Evolutionary conservation across 92 coral and sea anemone species (phyloP).

Genomic region (Plumapathes pennacea): DNA sequence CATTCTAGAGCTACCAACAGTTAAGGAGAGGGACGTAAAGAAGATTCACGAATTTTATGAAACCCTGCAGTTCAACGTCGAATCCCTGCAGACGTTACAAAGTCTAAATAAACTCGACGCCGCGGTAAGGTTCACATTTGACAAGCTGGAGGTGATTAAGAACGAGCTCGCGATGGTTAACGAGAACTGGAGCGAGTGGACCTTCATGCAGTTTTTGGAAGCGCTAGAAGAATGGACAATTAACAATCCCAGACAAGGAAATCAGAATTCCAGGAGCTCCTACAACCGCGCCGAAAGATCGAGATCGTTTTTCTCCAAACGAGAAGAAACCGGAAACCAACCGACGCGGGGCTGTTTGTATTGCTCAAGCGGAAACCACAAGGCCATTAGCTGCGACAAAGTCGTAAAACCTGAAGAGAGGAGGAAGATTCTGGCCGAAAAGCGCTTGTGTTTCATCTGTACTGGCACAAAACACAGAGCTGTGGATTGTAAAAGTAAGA

Average conservation of each 20-base stretch:
- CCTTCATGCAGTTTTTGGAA: constrained; percentile 30
- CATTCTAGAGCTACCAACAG: constrained; percentile 52
- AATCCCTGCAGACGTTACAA: constrained; percentile 48
- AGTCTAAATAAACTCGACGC: constrained; percentile 29
- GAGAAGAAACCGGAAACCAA: background rate
- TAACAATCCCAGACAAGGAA: constrained; percentile 41
- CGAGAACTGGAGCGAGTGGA: constrained; percentile 58
- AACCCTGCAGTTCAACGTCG: constrained; percentile 53
- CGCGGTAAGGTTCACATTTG: constrained; percentile 38
- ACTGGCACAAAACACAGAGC: constrained; percentile 43
- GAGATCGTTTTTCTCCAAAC: constrained; percentile 8
- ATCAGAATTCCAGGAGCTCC: background rate
- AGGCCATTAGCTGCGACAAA: constrained; percentile 42
- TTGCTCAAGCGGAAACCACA: constrained; percentile 35
- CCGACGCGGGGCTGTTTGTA: constrained; percentile 43
- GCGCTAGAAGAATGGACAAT: constrained; percentile 47
- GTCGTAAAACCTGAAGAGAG: constrained; percentile 21
- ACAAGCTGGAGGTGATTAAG: constrained; percentile 36
- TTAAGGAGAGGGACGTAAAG: constrained; percentile 36
- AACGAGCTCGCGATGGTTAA: constrained; percentile 28
- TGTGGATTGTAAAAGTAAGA: constrained; percentile 32
- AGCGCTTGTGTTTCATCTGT: constrained; percentile 56
- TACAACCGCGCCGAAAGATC: background rate
- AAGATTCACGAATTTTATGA: constrained; percentile 65
- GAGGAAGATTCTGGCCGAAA: constrained; percentile 40